Conservation (phyloP, 2,797 vertebrate species). For the Gambusia yucatana region DNA sequence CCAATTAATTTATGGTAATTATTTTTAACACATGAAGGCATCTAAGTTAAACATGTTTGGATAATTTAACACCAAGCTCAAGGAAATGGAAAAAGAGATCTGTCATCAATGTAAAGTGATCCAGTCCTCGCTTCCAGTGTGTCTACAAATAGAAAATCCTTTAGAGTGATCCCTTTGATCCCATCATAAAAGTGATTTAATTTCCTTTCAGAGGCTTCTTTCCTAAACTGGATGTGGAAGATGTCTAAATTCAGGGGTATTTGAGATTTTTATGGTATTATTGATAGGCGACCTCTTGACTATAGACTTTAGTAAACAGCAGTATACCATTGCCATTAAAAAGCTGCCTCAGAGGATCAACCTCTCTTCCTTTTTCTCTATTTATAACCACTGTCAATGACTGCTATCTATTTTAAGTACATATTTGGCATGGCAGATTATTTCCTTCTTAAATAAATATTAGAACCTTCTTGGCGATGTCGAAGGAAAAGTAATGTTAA, state of each 20-base stretch:
- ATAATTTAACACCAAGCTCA: conserved; percentile 33
- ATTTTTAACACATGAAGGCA: not conserved
- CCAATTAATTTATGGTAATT: not conserved
- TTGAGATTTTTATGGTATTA: conserved; percentile 70
- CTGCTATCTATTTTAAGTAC: conserved; percentile 71
- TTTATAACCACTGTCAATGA: conserved; percentile 78
- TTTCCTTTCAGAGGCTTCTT: conserved; percentile 70
- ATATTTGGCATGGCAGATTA: conserved; percentile 59
- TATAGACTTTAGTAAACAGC: conserved; percentile 63
- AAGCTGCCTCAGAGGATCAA: conserved; percentile 58
- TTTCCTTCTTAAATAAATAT: conserved; percentile 63
- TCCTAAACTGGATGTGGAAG: conserved; percentile 59
- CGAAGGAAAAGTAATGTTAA: conserved; percentile 36
- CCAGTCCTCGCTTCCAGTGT: conserved; percentile 66
- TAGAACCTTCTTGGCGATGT: conserved; percentile 47
- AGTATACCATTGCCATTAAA: conserved; percentile 68
- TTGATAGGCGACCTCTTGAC: conserved; percentile 63
- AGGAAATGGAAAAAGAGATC: conserved; percentile 51
- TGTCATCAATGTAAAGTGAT: conserved; percentile 69
- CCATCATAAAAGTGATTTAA: conserved; percentile 73
- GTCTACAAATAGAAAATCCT: conserved; percentile 71
- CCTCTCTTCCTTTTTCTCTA: conserved; percentile 70
- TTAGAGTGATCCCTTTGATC: conserved; percentile 66
- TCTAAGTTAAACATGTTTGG: not conserved
- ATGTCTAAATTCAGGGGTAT: conserved; percentile 48